Base-by-base conservation (phyloP, 2,888 invertebrate genomes). In the Sipha maydis region DNA sequence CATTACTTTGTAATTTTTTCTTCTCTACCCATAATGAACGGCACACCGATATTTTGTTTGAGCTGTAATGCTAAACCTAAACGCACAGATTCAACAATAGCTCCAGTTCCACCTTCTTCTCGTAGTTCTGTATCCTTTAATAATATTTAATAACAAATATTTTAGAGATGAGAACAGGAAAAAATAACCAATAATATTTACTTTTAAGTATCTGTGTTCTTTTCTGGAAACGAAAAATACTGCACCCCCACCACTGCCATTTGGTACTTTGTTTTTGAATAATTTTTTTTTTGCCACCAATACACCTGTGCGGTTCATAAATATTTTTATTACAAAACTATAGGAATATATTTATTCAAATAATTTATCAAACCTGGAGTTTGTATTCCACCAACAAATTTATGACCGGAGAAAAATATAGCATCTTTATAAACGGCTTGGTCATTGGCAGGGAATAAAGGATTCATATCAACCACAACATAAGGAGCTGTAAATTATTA, bases 371-470 rank as follows among this genome's bases (percentile, higher is more conserved):
- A 89, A 92, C 94, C 95, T 21, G 97, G 97, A 0, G 97, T 96
- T 91, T 97, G 96, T 0, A 97, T 95, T 0, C 97, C 98, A 0
- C 98, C 98, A 69, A 97, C 94, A 92, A 98, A 97, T 92, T 97
- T 97, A 93, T 97, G 97, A 82, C 96, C 95, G 85, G 97, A 96
- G 92, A 98, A 96, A 92, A 97, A 97, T 89, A 98, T 93, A 0
- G 97, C 97, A 92, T 98, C 98, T 91, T 97, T 97, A 92, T 95
- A 94, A 73, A 95, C 95, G 91, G 94, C 94, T 82, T 92, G 93
- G 90, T 95, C 95, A 89, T 95, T 94, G 2, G 95, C 95, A 7
- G 94, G 93, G 56, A 95, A 92, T 21, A 94, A 93, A 0, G 97
- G 97, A 91, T 98, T 97, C 96, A 97, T 96, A 91, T 97, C 95